A percentile compares a stretch with the other conserved stretches of the same genome.
Evolutionary conservation across 2,797 vertebrate genomes (phyloP).

Genomic region (Crax fasciolata): DNA sequence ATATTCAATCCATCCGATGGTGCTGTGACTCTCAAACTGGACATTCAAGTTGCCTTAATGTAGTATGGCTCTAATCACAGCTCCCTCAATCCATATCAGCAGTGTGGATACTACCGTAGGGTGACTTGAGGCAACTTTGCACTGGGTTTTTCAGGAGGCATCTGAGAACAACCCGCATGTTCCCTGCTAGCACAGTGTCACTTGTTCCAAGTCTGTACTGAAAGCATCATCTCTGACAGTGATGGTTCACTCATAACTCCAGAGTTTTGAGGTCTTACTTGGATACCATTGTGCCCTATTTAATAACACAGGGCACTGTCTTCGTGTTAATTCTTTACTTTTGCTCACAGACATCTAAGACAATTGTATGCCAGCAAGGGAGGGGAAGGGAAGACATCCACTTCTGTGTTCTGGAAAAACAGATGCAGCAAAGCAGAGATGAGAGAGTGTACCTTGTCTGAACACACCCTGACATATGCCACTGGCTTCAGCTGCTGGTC

Average conservation of each 20-base stretch:
- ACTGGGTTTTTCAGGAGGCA: not conserved
- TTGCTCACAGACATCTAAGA: not conserved
- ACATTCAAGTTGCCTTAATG: not conserved
- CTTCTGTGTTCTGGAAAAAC: not conserved
- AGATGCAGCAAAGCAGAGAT: not conserved
- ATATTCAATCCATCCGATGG: rapidly evolving
- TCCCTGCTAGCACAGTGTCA: not conserved
- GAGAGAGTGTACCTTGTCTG: not conserved
- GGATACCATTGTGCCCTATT: not conserved
- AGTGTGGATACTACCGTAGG: not conserved
- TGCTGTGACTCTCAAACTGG: not conserved
- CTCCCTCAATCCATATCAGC: not conserved
- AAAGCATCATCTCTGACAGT: not conserved
- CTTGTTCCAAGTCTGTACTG: not conserved
- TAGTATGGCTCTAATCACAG: not conserved
- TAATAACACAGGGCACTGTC: not conserved
- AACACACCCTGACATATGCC: not conserved
- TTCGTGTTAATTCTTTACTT: not conserved
- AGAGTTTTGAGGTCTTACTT: not conserved
- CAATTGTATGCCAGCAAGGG: not conserved
- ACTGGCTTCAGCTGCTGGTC: not conserved
- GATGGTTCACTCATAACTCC: not conserved
- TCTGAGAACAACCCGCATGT: not conserved
- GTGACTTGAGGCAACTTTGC: not conserved
- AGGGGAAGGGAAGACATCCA: not conserved